These are phyloP conservation scores for Drosophila melanica DNA, from an alignment of 1,140 invertebrate genomes.

Conservation along the genomic window DNA sequence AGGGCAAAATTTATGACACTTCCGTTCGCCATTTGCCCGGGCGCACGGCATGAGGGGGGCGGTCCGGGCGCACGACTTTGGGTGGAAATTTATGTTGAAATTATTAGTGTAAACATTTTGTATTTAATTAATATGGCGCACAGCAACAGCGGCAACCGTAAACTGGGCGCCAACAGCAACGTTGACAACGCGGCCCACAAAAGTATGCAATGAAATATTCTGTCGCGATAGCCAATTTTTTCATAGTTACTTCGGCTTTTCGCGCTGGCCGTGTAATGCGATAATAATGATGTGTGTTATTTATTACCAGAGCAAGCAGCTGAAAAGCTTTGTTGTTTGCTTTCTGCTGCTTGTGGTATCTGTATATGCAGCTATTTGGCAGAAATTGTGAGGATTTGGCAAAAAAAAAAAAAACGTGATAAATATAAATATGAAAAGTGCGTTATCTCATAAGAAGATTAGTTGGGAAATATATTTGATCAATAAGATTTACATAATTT, in stretches of 20 bases:
- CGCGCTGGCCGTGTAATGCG: slow-evolving; percentile 58
- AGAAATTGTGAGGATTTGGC: background rate
- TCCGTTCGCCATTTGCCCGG: slow-evolving; percentile 31
- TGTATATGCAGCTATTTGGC: no score
- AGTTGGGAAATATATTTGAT: no score
- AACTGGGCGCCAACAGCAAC: slow-evolving; percentile 3
- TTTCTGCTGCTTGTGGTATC: no score
- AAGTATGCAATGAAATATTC: slow-evolving; percentile 52
- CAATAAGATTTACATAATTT: no score
- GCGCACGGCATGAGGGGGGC: no score
- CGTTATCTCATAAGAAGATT: no score
- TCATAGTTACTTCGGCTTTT: slow-evolving; percentile 37
- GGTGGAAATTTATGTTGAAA: slow-evolving; percentile 65
- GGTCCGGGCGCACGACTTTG: background rate
- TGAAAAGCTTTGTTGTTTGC: slow-evolving; percentile 1
- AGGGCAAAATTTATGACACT: slow-evolving; percentile 67
- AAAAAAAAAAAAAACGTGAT: no score
- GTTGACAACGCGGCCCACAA: slow-evolving; percentile 58
- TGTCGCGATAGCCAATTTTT: slow-evolving; percentile 43
- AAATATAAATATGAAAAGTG: no score
- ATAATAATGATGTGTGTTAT: slow-evolving; percentile 69
- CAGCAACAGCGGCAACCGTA: slow-evolving; percentile 6
- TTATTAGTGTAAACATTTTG: slow-evolving; percentile 83
- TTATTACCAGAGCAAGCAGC: slow-evolving; percentile 26
- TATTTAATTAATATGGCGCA: slow-evolving; percentile 78